These are phyloP conservation scores for Venturia canescens DNA, from an alignment of 1,140 invertebrate species.

Conservation along the genomic window DNA sequence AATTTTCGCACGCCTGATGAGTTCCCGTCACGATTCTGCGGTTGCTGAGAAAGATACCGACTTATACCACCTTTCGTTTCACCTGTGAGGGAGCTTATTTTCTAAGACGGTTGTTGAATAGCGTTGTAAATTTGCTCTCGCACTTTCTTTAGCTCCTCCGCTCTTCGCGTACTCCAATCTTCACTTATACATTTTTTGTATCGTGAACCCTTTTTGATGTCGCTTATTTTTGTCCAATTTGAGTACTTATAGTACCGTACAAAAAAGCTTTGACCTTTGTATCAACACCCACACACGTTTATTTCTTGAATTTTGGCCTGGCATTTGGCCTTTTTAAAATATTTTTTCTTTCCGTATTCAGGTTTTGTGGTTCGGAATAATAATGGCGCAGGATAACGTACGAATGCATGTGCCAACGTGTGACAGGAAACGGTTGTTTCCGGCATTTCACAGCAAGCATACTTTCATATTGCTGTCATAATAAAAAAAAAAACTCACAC, in stretches of 20 bases:
- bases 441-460: too few relatives aligned
- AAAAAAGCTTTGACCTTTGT: too few relatives aligned
- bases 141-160: not conserved
- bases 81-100: conserved; percentile 41
- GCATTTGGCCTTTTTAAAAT: too few relatives aligned
- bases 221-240: not conserved
- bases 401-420: too few relatives aligned
- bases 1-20: conserved; percentile 72
- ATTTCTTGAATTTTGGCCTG: too few relatives aligned
- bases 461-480: too few relatives aligned
- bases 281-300: too few relatives aligned
- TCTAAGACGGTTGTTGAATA: conserved; percentile 31
- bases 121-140: not conserved
- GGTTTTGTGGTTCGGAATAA: too few relatives aligned
- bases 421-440: too few relatives aligned
- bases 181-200: not conserved
- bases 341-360: too few relatives aligned
- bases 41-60: conserved; percentile 48
- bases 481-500: too few relatives aligned
- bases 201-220: not conserved
- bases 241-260: not conserved
- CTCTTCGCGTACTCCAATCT: not conserved
- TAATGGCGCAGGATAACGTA: too few relatives aligned
- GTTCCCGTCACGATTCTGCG: conserved; percentile 69
- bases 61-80: not conserved